These are phyloP conservation scores for Tiliqua scincoides DNA, from an alignment of 2,113 vertebrate genomes.

Conservation along the genomic window DNA sequence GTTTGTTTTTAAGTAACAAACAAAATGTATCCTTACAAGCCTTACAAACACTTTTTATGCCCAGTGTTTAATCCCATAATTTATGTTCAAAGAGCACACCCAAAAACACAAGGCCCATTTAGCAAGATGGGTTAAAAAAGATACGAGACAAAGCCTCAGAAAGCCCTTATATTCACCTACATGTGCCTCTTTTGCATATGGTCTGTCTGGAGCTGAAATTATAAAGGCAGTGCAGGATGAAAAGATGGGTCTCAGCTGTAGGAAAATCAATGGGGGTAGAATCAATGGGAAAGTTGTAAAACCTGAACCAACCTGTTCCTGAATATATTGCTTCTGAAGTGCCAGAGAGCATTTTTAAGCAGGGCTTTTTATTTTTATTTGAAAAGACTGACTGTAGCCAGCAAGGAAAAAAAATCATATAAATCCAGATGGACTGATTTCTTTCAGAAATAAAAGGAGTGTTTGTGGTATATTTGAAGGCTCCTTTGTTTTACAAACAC, in stretches of 20 bases:
- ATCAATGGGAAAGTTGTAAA: conserved; percentile 60
- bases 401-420: conserved; percentile 57
- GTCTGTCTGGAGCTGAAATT: conserved; percentile 40
- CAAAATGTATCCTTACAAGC: not conserved
- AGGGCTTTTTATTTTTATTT: conserved; percentile 62
- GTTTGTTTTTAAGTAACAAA: not conserved
- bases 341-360: conserved; percentile 63
- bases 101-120: not conserved
- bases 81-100: not conserved
- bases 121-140: not conserved
- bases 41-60: not conserved
- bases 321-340: conserved; percentile 68
- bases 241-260: conserved; percentile 49
- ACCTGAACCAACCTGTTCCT: conserved; percentile 62
- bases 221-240: conserved; percentile 35
- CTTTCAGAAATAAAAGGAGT: conserved; percentile 34
- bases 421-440: conserved; percentile 39
- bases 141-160: not conserved
- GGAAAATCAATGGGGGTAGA: conserved; percentile 59
- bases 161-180: conserved; percentile 9
- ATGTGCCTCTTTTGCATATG: conserved; percentile 20
- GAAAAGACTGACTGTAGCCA: conserved; percentile 50
- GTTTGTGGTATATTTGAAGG: conserved; percentile 32
- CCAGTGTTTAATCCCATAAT: not conserved
- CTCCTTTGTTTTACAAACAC: conserved; percentile 34